Conservation (phyloP, 2,888 invertebrate genomes). For the Capitulum mitella region DNA sequence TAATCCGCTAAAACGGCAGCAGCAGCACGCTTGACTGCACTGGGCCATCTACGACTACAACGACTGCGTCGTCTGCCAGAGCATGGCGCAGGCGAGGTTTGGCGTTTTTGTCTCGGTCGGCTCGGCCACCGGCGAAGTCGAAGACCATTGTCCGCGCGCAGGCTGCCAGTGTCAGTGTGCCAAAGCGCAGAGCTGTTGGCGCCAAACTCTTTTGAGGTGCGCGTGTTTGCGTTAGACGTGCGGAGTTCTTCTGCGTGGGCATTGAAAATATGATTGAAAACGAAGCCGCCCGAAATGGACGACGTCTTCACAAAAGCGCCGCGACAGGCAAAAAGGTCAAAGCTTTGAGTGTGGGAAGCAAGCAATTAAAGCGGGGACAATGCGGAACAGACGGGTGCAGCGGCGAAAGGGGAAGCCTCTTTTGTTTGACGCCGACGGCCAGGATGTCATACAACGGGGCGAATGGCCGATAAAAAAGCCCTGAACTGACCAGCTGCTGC, state of each 20-base stretch:
- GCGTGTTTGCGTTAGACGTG: background rate
- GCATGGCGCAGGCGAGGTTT: too few species aligned
- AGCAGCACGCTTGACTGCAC: too few species aligned
- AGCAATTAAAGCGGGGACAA: slow-evolving; percentile 2
- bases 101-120: background rate
- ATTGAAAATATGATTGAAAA: background rate
- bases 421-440: background rate
- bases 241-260: background rate
- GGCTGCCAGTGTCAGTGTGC: background rate
- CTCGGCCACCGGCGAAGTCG: too few species aligned
- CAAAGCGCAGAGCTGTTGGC: background rate
- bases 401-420: background rate
- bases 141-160: background rate
- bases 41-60: too few species aligned
- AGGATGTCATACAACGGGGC: background rate
- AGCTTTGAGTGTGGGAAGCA: slow-evolving; percentile 2
- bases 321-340: background rate
- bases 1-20: too few species aligned
- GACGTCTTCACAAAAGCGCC: background rate
- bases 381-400: background rate
- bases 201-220: background rate
- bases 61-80: too few species aligned
- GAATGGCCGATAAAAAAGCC: background rate
- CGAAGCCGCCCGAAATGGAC: background rate
- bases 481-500: background rate